Base-by-base conservation (phyloP, 2,113 vertebrate genomes). In the Fukomys damarensis region DNA sequence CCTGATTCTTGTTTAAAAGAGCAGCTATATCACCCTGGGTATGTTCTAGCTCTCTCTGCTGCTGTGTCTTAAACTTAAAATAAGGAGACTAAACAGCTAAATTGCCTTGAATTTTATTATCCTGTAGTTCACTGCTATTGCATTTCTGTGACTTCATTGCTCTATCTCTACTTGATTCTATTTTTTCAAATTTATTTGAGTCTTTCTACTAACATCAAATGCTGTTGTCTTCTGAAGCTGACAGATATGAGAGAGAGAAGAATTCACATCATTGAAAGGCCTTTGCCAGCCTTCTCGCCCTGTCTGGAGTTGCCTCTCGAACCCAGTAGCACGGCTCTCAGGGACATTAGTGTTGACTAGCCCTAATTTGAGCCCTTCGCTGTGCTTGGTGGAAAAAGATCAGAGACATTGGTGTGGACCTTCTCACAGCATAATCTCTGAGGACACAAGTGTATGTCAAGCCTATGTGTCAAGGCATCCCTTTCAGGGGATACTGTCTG, bases 141-240 rank as follows among this genome's bases (percentile, higher is more conserved):
- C 58, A 46, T n/a, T 93, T 81, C 54, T 88, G 24, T 84, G 38
- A 43, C 6, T 90, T 19, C 13, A 91, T 95, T 89, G 58, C 8
- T 90, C 90, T 68, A 24, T 81, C 28, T 84, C 19, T 52, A n/a
- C 32, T 86, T 91, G 77, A 70, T 83, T 30, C 1, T 72, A 61
- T 49, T 80, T 91, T 91, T 94, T 66, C 38, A 86, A 74, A 86
- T 82, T 19, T 95, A 90, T 95, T 93, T 12, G 16, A 80, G 72
- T 6, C 88, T 79, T 59, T 93, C 84, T 87, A 63, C 19, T 56
- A 81, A 92, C 59, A 70, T 90, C 35, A 91, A 77, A 94, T 80
- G 28, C 30, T 76, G n/a, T 38, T 92, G 26, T 76, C 59, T 72
- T 97, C 94, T 89, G 80, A 88, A 91, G 35, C 11, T 63, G 86